Evolutionary conservation across 2,113 vertebrate species (phyloP).

Genomic region (Ceratotherium simum): DNA sequence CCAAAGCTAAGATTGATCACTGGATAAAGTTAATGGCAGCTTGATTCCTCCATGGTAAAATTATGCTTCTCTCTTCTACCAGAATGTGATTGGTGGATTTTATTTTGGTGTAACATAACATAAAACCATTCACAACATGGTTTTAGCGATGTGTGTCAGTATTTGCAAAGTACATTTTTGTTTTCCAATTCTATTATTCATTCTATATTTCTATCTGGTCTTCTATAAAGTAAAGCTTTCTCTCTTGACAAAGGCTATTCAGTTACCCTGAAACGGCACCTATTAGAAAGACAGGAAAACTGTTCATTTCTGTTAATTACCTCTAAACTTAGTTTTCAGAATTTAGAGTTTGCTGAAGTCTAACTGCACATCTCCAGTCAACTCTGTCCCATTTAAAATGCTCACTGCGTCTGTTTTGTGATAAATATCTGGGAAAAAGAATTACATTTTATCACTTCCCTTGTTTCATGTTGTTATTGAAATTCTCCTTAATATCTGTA

Average conservation of each 20-base stretch:
- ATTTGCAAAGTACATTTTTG: not conserved
- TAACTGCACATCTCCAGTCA: not conserved
- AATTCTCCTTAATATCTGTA: not conserved
- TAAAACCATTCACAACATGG: not conserved
- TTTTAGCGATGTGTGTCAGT: not conserved
- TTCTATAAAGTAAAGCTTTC: not conserved
- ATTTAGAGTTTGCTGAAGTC: not conserved
- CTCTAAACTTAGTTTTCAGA: slow-evolving; percentile 48
- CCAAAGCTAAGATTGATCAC: not conserved
- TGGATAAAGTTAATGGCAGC: not conserved
- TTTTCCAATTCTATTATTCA: not conserved
- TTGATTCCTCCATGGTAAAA: not conserved
- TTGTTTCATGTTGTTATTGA: slow-evolving; percentile 12
- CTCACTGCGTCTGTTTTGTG: not conserved
- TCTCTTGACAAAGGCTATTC: not conserved
- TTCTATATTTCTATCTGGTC: not conserved
- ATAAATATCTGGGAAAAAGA: slow-evolving; percentile 39
- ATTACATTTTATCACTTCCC: slow-evolving; percentile 1
- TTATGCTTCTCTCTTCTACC: not conserved
- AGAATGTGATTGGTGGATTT: not conserved
- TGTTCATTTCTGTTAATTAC: not conserved
- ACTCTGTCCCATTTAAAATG: not conserved
- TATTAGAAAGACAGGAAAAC: not conserved
- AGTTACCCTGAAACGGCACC: not conserved
- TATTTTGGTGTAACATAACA: not conserved